phyloP scores from a whole-genome alignment of 1,140 invertebrate species.

The Luehdorfia chinensis region DNA sequence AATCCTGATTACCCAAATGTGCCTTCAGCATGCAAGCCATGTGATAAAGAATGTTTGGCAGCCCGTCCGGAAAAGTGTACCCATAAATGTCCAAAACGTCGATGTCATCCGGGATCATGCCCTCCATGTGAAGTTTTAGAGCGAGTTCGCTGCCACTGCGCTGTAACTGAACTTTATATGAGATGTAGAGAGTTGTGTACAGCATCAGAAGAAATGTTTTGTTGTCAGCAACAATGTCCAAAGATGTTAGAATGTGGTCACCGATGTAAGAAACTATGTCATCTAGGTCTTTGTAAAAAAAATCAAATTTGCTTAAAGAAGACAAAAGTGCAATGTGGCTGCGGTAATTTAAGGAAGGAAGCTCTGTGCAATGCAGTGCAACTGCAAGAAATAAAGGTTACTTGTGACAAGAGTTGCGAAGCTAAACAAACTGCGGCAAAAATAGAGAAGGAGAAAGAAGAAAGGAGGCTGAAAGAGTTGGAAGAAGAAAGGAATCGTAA shows the following conservation, averaged over 20 bases:
- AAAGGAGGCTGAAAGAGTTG: slow-evolving; percentile 76
- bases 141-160: slow-evolving; percentile 88
- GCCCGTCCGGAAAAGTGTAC: slow-evolving; percentile 85
- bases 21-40: slow-evolving; percentile 80
- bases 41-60: slow-evolving; percentile 83
- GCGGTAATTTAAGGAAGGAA: slow-evolving; percentile 88
- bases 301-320: slow-evolving; percentile 86
- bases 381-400: slow-evolving; percentile 70
- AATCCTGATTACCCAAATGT: slow-evolving; percentile 65
- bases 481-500: slow-evolving; percentile 82
- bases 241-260: slow-evolving; percentile 88
- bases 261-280: slow-evolving; percentile 86
- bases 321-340: slow-evolving; percentile 87
- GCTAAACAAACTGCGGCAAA: slow-evolving; percentile 77
- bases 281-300: slow-evolving; percentile 84
- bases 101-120: slow-evolving; percentile 86
- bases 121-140: slow-evolving; percentile 84
- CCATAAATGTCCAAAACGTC: slow-evolving; percentile 84
- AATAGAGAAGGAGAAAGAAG: slow-evolving; percentile 72
- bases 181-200: slow-evolving; percentile 82
- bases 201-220: slow-evolving; percentile 78
- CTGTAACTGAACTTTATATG: slow-evolving; percentile 84
- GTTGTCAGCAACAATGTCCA: slow-evolving; percentile 91
- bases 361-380: slow-evolving; percentile 82
- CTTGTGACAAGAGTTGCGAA: slow-evolving; percentile 81